Evolutionary conservation across 1,140 invertebrate genomes (phyloP), one percentile per base, ranked within the genome.

Genomic region (Cataglyphis hispanica): DNA sequence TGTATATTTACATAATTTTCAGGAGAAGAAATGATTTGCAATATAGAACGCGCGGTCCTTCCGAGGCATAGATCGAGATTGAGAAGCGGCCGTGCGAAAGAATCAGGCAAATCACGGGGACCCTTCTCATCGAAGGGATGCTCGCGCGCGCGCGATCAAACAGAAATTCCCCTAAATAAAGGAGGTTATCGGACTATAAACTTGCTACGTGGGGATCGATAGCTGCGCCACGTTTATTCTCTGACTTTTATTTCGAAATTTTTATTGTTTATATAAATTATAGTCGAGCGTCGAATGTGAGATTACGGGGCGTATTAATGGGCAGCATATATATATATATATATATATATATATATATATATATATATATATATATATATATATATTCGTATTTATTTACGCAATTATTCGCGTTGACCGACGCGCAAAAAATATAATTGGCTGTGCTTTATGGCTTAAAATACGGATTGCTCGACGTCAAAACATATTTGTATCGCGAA

Each of bases 31-130:
- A 83, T 83, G 53, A 83, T 83, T 83, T 77, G 84, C 72, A 16
- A 78, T 13, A 70, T 85, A 67, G 72, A 88, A 60, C 67, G 27
- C 58, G 16, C 63, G 46, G 75, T 84, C 60, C 72, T 86, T 85
- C 46, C 31, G 46, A 69, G 78, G 63, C 83, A 87, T 90, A 88
- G 76, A 76, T 64, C 34, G 86, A 88, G 90, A 89, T 90, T 84
- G 85, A 88, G 91, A 64, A 50, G 88, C 89, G 89, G 76, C 84
- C 91, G 91, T 92, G 91, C 88, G 91, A 91, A 89, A 91, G 86
- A 91, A 92, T 91, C 90, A 88, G 81, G 80, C 89, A 90, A 91
- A 91, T 91, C 89, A 90, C 86, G 75, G 75, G 61, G 69, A 85
- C 86, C 89, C 89, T 90, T 88, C 80, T 88, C 84, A 67, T 63